Evolutionary conservation across 2,797 vertebrate species (phyloP), one percentile per base, ranked within the genome.

Genomic region (Rhincodon typus): DNA sequence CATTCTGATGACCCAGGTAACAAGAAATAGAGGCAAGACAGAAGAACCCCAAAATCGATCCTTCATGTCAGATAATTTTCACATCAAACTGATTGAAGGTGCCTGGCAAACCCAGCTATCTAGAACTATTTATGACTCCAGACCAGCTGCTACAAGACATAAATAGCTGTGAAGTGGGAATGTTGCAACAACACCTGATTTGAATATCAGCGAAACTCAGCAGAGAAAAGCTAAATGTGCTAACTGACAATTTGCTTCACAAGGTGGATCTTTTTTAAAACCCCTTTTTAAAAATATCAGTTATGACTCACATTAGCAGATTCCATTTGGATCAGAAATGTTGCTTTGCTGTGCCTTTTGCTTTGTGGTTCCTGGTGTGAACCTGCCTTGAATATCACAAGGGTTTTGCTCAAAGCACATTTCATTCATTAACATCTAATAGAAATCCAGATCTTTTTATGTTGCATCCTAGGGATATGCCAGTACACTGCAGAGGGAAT

Each of bases 161-260:
- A 69, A 93, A 69, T 69, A 42, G 42, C 25, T 42, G 62, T n/a
- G 23, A 67, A 42, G n/a, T 1, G n/a, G 25, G 66, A 93, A 67
- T 25, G 66, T 69, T 93, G n/a, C 90, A 69, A 38, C 66, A 93
- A 1, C 62, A 93, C 90, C 42, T 69, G 62, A 93, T 4, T 38
- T 42, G 34, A 93, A 93, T 38, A 23, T 93, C 62, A 69, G 62
- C 25, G 21, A 93, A 93, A 93, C 90, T n/a, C 62, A n/a, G 90
- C 21, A 93, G n/a, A 69, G 90, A 38, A 66, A 93, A 93, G 62
- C 23, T 93, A 66, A 93, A 93, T 27, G 66, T 42, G 90, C 69
- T 27, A 93, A 69, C 66, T 69, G 66, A 69, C 90, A 93, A 93
- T 93, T 66, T 93, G 90, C 42, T 93, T 93, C 90, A 69, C 23